A percentile compares a stretch with the other conserved stretches of the same genome.
Conservation (phyloP, 1,140 invertebrate genomes). For the Hyposmocoma kahamanoa region DNA sequence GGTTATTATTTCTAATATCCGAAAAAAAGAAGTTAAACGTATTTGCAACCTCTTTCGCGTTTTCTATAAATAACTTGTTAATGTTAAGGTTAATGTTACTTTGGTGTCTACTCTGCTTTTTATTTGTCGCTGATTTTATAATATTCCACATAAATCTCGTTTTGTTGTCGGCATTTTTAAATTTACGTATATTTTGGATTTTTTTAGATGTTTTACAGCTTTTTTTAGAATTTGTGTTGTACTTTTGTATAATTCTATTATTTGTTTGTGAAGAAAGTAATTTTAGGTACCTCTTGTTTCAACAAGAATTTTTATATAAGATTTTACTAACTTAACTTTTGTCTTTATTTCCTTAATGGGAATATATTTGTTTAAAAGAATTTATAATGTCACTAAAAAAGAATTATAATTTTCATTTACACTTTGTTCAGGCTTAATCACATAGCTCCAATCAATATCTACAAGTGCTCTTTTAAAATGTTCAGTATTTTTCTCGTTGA, state of each 20-base stretch:
- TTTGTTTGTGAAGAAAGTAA: not conserved
- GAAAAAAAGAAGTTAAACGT: not conserved
- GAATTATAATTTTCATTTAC: constrained; percentile 7
- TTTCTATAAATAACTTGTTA: not conserved
- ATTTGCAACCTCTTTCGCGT: not conserved
- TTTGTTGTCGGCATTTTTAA: not conserved
- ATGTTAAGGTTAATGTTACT: not conserved
- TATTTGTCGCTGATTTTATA: not conserved
- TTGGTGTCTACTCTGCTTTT: not conserved
- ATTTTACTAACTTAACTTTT: not conserved
- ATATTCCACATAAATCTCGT: not conserved
- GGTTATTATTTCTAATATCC: not conserved
- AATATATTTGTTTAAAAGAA: not conserved
- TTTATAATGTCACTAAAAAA: not conserved
- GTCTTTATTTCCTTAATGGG: not conserved
- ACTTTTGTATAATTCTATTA: not conserved
- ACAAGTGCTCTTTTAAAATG: not conserved
- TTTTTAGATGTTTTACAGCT: not conserved
- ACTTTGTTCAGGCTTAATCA: not conserved
- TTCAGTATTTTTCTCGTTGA: not conserved
- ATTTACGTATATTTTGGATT: constrained; percentile 1
- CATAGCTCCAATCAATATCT: not conserved
- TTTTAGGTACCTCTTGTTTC: constrained; percentile 3
- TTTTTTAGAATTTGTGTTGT: not conserved
- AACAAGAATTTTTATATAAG: constrained; percentile 4